phyloP scores from a whole-genome alignment of 2,797 vertebrate species.

The Podarcis siculus region DNA sequence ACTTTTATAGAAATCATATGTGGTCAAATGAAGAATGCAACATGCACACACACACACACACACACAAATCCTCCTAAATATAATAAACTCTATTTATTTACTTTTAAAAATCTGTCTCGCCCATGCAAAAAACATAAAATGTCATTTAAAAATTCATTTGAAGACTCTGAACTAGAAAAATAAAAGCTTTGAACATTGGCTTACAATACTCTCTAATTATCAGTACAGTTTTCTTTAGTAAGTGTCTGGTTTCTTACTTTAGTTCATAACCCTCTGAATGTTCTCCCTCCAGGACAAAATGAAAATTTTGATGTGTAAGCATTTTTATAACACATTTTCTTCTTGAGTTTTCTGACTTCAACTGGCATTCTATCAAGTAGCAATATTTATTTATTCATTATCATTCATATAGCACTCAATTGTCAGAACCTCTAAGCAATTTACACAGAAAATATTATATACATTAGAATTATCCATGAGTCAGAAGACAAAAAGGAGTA shows the following conservation, averaged over 20 bases:
- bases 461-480: too few relatives aligned
- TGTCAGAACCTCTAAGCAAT: too few relatives aligned
- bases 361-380: constrained; percentile 50
- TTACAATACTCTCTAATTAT: constrained; percentile 61
- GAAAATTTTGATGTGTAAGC: constrained; percentile 62
- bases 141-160: constrained; percentile 63
- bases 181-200: constrained; percentile 41
- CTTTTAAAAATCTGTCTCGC: constrained; percentile 45
- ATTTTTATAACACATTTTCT: constrained; percentile 61
- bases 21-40: constrained; percentile 37
- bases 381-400: constrained; percentile 32
- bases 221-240: constrained; percentile 70
- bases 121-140: constrained; percentile 62
- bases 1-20: constrained; percentile 35
- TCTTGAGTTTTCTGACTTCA: constrained; percentile 64
- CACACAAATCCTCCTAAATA: constrained; percentile 54
- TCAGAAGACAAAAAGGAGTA: too few relatives aligned
- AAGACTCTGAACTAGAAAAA: constrained; percentile 69
- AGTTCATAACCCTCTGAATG: constrained; percentile 64
- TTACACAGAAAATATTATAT: too few relatives aligned
- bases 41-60: not conserved
- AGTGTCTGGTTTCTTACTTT: constrained; percentile 64
- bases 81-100: constrained; percentile 62
- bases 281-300: constrained; percentile 52
- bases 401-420: too few relatives aligned